phyloP scores from a whole-genome alignment of 2,888 invertebrate genomes.

The Molanna angustata region DNA sequence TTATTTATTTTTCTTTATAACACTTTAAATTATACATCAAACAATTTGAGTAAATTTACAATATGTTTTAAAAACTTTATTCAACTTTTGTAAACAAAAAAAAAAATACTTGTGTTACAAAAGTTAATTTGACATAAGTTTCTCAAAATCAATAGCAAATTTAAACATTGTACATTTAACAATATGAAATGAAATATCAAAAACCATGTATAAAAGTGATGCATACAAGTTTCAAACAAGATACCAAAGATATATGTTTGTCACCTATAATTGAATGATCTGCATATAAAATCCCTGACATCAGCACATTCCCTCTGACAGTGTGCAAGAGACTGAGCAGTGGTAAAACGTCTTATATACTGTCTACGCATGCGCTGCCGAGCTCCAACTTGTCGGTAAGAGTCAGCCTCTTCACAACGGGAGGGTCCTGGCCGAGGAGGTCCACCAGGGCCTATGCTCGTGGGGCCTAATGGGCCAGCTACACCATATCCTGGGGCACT shows the following conservation, averaged over 20 bases:
- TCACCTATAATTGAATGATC: slow-evolving; percentile 84
- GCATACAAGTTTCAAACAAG: no score
- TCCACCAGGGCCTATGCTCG: slow-evolving; percentile 44
- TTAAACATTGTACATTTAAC: no score
- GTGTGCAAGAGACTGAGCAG: slow-evolving; percentile 70
- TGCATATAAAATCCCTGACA: slow-evolving; percentile 77
- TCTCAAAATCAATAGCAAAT: no score
- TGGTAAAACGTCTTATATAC: slow-evolving; percentile 71
- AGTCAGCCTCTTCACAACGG: slow-evolving; percentile 78
- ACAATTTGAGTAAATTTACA: no score
- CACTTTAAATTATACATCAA: no score
- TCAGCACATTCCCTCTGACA: slow-evolving; percentile 85
- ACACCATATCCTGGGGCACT: slow-evolving; percentile 40
- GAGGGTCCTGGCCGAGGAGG: slow-evolving; percentile 43
- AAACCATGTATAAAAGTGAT: no score
- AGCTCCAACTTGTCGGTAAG: slow-evolving; percentile 77
- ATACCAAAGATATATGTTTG: slow-evolving; percentile 1
- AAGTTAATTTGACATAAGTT: no score
- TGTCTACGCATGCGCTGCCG: slow-evolving; percentile 76
- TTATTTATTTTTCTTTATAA: no score
- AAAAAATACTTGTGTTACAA: no score
- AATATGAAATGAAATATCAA: no score
- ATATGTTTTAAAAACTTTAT: no score
- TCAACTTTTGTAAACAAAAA: no score
- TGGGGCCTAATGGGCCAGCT: slow-evolving; percentile 43